Conservation (phyloP, 2,113 vertebrate species). For the Colinus virginianus region DNA sequence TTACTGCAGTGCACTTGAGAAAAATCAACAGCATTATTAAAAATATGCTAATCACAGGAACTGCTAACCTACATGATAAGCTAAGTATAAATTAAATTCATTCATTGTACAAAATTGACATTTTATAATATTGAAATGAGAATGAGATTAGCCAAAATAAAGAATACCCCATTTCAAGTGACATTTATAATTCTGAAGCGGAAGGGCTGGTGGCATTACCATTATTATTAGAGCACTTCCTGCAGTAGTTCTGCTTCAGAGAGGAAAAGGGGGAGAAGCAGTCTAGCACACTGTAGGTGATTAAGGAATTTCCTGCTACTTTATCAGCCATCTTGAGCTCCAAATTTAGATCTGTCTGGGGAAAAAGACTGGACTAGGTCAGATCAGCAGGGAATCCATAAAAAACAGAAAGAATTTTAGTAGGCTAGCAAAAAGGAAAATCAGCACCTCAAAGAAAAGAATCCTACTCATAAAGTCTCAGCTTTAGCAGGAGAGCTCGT, state of each 20-base stretch:
- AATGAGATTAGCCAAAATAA: constrained; percentile 6
- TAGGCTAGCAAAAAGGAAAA: neutral
- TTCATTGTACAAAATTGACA: neutral
- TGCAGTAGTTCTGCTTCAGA: constrained; percentile 38
- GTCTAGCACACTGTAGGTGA: neutral
- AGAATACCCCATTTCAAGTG: constrained; percentile 11
- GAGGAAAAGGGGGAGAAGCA: neutral
- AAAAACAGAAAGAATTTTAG: neutral
- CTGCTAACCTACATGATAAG: neutral
- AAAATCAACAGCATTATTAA: constrained; percentile 21
- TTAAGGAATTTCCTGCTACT: constrained; percentile 14
- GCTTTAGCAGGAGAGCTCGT: neutral
- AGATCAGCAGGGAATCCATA: constrained; percentile 11
- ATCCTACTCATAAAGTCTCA: neutral
- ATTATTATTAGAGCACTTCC: neutral
- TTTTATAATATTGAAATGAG: constrained; percentile 11
- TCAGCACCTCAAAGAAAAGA: neutral
- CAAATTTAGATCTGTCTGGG: constrained; percentile 30
- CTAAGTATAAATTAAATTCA: neutral
- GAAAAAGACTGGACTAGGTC: constrained; percentile 4
- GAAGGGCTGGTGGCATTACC: neutral
- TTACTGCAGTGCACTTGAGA: neutral
- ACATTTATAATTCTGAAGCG: constrained; percentile 25
- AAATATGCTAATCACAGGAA: neutral
- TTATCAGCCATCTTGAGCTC: neutral